A percentile compares a stretch with the other conserved stretches of the same genome.
Conservation (phyloP, 1,140 invertebrate genomes). For the Sarcophaga peregrina region DNA sequence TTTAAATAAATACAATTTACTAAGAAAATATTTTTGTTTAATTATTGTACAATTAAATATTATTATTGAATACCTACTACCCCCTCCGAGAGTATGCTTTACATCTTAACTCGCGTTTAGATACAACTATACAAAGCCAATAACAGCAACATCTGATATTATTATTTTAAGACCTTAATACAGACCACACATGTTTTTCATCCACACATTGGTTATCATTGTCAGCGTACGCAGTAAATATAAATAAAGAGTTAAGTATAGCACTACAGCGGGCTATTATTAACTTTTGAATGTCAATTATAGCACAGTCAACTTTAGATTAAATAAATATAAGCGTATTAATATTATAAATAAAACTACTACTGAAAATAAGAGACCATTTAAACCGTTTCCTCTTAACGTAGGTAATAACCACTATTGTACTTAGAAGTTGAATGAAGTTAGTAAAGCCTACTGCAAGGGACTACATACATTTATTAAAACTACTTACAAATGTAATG, state of each 20-base stretch:
- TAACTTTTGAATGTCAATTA: conserved; percentile 10
- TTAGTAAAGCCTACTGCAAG: conserved; percentile 6
- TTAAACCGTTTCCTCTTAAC: background rate
- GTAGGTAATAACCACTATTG: background rate
- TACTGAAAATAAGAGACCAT: background rate
- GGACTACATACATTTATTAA: background rate
- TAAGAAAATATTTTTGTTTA: no score
- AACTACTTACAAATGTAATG: conserved; percentile 7
- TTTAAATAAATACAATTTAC: no score
- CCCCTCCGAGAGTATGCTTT: no score
- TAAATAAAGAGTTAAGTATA: background rate
- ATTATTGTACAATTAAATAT: no score
- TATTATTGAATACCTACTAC: no score
- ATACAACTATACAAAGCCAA: no score
- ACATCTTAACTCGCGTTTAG: no score
- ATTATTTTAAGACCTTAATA: background rate
- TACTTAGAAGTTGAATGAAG: background rate
- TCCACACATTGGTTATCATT: background rate
- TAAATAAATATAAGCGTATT: background rate
- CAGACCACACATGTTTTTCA: background rate
- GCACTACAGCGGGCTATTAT: background rate
- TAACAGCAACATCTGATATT: background rate
- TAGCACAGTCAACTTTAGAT: conserved; percentile 7
- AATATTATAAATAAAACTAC: background rate
- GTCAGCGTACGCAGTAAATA: background rate